Base-by-base conservation (phyloP, 2,888 invertebrate species). In the Aspidiotus rigidus region DNA sequence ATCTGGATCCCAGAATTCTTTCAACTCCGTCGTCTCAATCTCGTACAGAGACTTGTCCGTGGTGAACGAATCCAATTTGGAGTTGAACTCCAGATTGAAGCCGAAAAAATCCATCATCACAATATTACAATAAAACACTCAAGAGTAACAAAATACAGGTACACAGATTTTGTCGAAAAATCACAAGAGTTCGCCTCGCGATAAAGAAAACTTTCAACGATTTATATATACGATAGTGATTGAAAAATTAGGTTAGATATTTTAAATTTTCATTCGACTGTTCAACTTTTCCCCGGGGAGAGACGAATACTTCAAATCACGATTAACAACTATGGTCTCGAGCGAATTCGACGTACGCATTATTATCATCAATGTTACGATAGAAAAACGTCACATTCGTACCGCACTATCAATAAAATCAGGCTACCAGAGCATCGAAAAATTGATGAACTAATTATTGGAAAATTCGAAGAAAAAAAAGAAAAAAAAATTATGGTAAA, bases 1-100 rank as follows among this genome's bases (percentile, higher is more conserved):
- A 81, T 88, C 89, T 75, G 87, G 84, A 78, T 88, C 88, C 88
- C 89, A 89, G 76, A 89, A 83, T 79, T 89, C 89, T 81, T 86
- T 86, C 77, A 89, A 82, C 80, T 85, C 85, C 75, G 86, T 86
- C 72, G 84, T 82, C 76, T 84, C 85, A 78, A 85, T 85, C 80
- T 89, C 89, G 81, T 86, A 88, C 80, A 71, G 54, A n/a, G 67
- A 56, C 56, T 71, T 71, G 41, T 69, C 71, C 7, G 41, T 42
- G 11, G 55, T 55, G 42, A 69, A 69, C 44, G 69, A 62, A 44
- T 69, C 69, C 62, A 62, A 62, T 17, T 69, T 69, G 10, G 69
- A 69, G 28, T 62, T 62, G 53, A 69, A 69, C 42, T 69, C 69
- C 54, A 62, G 42, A 62, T 69, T 62, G 41, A 69, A 63, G 40